Evolutionary conservation across 2,797 vertebrate genomes (phyloP).

Genomic region (Pangasius djambal): DNA sequence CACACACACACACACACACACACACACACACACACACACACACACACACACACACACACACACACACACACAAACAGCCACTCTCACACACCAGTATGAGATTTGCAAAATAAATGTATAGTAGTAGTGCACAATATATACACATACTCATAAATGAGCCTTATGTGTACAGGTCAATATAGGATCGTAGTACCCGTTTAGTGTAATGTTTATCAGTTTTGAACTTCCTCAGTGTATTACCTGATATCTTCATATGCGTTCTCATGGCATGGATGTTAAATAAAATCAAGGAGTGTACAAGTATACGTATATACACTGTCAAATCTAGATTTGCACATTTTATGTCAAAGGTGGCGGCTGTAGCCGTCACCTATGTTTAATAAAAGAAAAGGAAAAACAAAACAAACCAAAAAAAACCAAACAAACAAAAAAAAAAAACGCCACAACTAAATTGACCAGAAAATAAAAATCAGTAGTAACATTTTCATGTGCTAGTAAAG

Average conservation of each 20-base stretch:
- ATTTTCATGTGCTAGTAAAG: constrained; percentile 88
- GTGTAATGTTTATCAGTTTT: constrained; percentile 71
- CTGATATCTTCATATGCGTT: constrained; percentile 73
- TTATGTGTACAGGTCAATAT: constrained; percentile 61
- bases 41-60: constrained; percentile 53
- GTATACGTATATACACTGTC: constrained; percentile 65
- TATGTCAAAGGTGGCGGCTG: constrained; percentile 59
- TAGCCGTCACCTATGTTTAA: constrained; percentile 64
- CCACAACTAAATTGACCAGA: constrained; percentile 63
- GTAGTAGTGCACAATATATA: constrained; percentile 73
- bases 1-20: constrained; percentile 50
- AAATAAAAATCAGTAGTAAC: constrained; percentile 83
- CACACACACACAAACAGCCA: background rate
- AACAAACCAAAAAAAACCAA: constrained; percentile 54
- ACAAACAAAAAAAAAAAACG: constrained; percentile 54
- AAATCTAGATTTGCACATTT: constrained; percentile 62
- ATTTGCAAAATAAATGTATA: constrained; percentile 60
- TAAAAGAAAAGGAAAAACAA: constrained; percentile 52
- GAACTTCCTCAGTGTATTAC: constrained; percentile 75
- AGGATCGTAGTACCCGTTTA: constrained; percentile 81
- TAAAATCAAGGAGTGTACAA: constrained; percentile 61
- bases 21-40: constrained; percentile 55
- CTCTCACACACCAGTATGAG: constrained; percentile 63
- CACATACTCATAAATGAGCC: constrained; percentile 55
- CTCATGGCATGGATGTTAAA: constrained; percentile 63